A percentile compares a stretch with the other conserved stretches of the same genome.
Conservation (phyloP, 2,888 invertebrate species). For the Phengaris alcon region DNA sequence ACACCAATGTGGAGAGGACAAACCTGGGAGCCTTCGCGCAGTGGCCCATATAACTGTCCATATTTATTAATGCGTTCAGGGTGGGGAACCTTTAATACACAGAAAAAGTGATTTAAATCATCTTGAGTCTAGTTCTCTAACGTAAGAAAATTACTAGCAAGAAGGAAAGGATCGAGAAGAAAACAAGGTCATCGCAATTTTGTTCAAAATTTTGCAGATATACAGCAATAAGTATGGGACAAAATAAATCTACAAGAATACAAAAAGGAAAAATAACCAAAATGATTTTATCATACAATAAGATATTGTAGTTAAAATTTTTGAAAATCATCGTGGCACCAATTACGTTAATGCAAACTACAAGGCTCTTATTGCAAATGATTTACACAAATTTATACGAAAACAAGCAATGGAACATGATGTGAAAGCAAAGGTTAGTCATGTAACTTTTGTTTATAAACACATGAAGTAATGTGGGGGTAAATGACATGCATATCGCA, state of each 20-base stretch:
- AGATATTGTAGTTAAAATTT: conserved; percentile 36
- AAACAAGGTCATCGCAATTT: conserved; percentile 40
- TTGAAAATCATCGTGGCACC: conserved; percentile 26
- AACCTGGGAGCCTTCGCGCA: conserved; percentile 84
- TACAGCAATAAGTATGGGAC: conserved; percentile 50
- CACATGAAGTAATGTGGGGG: conserved; percentile 76
- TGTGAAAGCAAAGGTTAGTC: conserved; percentile 68
- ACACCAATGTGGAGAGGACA: conserved; percentile 78
- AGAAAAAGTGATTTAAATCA: conserved; percentile 71
- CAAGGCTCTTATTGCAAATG: conserved; percentile 35
- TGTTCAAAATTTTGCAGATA: conserved; percentile 44
- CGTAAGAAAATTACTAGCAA: conserved; percentile 60
- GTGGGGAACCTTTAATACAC: conserved; percentile 83
- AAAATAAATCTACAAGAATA: conserved; percentile 34
- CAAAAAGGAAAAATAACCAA: conserved; percentile 34
- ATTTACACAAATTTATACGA: conserved; percentile 32
- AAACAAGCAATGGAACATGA: conserved; percentile 54
- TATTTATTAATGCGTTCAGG: conserved; percentile 81
- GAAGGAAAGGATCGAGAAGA: conserved; percentile 57
- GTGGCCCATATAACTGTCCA: conserved; percentile 83
- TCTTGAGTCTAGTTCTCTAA: conserved; percentile 46
- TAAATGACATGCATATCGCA: conserved; percentile 66
- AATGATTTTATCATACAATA: conserved; percentile 36
- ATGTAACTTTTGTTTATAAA: conserved; percentile 78
- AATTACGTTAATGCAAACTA: conserved; percentile 32